These are phyloP conservation scores for Ophion ellenae DNA, from an alignment of 2,888 invertebrate genomes.

Conservation along the genomic window DNA sequence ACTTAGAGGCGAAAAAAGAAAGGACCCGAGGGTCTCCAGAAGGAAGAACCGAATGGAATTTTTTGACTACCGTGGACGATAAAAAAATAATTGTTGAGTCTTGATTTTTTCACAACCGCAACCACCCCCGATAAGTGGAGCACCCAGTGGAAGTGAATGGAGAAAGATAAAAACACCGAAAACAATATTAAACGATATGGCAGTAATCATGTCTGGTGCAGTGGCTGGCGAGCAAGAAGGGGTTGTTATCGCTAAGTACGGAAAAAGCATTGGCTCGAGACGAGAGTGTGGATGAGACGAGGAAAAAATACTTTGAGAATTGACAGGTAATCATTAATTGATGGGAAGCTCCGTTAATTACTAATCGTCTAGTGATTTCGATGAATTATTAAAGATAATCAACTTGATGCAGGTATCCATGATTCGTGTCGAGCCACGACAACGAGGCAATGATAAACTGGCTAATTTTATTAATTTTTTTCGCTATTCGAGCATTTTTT, in stretches of 20 bases:
- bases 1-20: neutral
- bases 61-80: neutral
- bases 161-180: constrained; percentile 9
- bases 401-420: constrained; percentile 57
- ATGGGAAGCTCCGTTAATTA: neutral
- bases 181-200: constrained; percentile 62
- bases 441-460: constrained; percentile 72
- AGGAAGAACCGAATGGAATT: neutral
- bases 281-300: constrained; percentile 71
- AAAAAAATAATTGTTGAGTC: neutral
- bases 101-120: neutral
- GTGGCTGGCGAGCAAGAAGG: constrained; percentile 81
- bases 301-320: neutral
- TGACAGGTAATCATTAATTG: constrained; percentile 4
- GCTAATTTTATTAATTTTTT: constrained; percentile 50
- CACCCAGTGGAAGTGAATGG: constrained; percentile 57
- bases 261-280: constrained; percentile 76
- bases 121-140: constrained; percentile 33
- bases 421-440: constrained; percentile 71
- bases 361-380: neutral
- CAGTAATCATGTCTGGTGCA: constrained; percentile 75
- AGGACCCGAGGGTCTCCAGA: neutral
- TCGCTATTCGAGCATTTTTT: constrained; percentile 49
- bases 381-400: neutral
- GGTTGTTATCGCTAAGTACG: constrained; percentile 79